Conservation (phyloP, 2,888 invertebrate genomes). For the Callimorpha dominula region DNA sequence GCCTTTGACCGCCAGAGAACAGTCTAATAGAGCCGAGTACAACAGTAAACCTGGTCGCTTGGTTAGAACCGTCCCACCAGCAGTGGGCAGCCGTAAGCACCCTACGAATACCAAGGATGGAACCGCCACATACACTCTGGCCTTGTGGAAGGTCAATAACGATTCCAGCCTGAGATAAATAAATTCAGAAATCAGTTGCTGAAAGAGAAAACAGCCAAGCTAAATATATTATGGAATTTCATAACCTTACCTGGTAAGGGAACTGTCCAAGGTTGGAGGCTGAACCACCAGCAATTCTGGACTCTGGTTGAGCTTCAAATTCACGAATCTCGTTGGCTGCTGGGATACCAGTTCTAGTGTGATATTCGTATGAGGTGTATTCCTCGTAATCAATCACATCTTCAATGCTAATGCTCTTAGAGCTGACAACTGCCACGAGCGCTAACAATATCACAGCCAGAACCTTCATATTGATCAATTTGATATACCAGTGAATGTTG, state of each 20-base stretch:
- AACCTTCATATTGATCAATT: constrained; percentile 4
- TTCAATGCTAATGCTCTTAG: constrained; percentile 28
- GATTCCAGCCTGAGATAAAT: neutral
- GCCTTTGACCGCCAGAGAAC: neutral
- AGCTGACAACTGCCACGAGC: constrained; percentile 37
- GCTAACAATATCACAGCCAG: constrained; percentile 31
- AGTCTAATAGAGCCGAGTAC: neutral
- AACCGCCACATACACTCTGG: neutral
- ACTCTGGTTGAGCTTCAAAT: constrained; percentile 24
- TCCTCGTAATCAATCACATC: constrained; percentile 30
- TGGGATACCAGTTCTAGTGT: constrained; percentile 43
- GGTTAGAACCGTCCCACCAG: neutral
- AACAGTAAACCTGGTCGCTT: neutral
- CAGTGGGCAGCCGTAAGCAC: constrained; percentile 5
- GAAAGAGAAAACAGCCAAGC: too few relatives aligned
- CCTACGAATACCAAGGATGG: neutral
- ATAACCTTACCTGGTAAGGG: too few relatives aligned
- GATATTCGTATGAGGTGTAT: constrained; percentile 47
- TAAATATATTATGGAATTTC: too few relatives aligned
- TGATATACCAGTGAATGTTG: neutral
- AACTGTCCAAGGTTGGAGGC: neutral
- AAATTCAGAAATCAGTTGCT: too few relatives aligned
- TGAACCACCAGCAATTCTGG: constrained; percentile 53
- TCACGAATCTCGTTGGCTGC: constrained; percentile 43
- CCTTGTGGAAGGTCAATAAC: neutral